Evolutionary conservation across 2,113 vertebrate genomes (phyloP).

Genomic region (Oreochromis aureus): DNA sequence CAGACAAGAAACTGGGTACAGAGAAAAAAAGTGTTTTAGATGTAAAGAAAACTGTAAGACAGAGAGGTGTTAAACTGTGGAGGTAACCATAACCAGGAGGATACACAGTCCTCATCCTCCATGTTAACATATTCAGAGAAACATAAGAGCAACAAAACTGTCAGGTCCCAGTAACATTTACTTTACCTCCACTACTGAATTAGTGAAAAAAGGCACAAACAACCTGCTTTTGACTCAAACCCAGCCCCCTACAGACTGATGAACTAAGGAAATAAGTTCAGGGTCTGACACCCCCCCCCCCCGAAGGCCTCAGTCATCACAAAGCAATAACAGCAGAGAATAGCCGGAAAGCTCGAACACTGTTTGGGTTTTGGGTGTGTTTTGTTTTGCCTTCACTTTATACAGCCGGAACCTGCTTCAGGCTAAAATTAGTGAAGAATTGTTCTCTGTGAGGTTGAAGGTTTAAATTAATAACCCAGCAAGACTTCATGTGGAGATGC

Average conservation of each 20-base stretch:
- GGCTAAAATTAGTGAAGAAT: neutral
- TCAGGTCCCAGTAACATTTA: neutral
- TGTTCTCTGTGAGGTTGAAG: neutral
- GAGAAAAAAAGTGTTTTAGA: neutral
- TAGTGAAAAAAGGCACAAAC: neutral
- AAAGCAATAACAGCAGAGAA: neutral
- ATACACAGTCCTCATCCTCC: accelerated
- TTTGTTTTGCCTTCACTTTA: neutral
- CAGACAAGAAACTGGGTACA: neutral
- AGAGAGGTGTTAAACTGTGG: neutral
- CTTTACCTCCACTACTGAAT: neutral
- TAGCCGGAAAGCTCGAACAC: neutral
- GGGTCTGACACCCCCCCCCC: neutral
- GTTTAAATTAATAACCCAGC: neutral
- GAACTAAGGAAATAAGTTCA: neutral
- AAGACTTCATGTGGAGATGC: neutral
- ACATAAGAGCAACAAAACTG: neutral
- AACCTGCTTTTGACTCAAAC: neutral
- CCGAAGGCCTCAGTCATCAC: neutral
- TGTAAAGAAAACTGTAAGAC: neutral
- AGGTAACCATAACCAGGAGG: neutral
- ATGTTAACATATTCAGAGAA: neutral
- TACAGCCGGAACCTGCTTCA: neutral
- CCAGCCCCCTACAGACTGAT: neutral
- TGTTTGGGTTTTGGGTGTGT: neutral